These are phyloP conservation scores for Coranthus polyacanthus DNA, from an alignment of 2,797 vertebrate species.

Conservation along the genomic window DNA sequence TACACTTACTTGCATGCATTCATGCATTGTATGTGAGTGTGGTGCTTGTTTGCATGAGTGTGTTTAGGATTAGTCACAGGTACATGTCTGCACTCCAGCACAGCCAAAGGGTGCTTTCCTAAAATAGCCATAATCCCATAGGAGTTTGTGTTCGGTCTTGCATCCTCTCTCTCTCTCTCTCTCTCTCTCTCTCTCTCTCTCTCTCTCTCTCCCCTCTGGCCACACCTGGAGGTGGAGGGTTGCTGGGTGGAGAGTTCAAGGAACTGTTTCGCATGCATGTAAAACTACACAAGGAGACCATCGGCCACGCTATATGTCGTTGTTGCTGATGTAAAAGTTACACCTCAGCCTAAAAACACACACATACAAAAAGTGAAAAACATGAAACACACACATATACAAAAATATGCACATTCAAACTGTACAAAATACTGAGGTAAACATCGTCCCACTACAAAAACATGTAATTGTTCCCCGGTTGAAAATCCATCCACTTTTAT, in stretches of 20 bases:
- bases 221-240: constrained; percentile 47
- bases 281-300: constrained; percentile 12
- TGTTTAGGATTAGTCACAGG: constrained; percentile 73
- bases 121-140: constrained; percentile 71
- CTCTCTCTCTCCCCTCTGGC: constrained; percentile 57
- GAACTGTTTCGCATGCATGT: constrained; percentile 24
- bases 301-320: background rate
- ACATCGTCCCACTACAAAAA: constrained; percentile 74
- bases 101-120: constrained; percentile 70
- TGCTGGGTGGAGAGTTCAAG: constrained; percentile 23
- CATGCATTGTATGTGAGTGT: constrained; percentile 22
- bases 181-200: too few species aligned
- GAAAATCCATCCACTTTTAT: constrained; percentile 79
- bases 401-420: constrained; percentile 32
- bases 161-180: constrained; percentile 46
- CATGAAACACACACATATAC: background rate
- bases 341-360: background rate
- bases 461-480: constrained; percentile 77
- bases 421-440: constrained; percentile 60
- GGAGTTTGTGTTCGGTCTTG: constrained; percentile 61
- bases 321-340: constrained; percentile 9
- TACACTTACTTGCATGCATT: constrained; percentile 18
- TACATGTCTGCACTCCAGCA: constrained; percentile 67
- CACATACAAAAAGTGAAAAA: background rate
- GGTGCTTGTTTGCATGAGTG: constrained; percentile 38